phyloP scores from a whole-genome alignment of 2,888 invertebrate species.

The Chrysodeixis includens region DNA sequence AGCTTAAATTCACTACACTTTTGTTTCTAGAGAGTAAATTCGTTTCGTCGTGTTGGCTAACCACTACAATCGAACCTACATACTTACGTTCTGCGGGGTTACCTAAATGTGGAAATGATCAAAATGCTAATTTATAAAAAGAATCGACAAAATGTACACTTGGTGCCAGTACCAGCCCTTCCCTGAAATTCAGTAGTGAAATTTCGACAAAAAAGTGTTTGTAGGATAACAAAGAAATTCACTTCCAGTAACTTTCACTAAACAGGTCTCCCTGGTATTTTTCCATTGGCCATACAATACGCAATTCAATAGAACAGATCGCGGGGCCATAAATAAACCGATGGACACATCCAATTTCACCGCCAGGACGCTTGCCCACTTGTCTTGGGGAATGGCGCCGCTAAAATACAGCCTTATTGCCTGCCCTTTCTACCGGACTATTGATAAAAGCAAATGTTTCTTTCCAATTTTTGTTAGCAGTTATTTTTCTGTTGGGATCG shows the following conservation, averaged over 20 bases:
- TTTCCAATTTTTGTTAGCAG: conserved; percentile 20
- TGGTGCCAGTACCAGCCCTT: no score
- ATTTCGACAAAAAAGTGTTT: neutral
- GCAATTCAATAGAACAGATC: conserved; percentile 63
- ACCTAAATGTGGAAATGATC: no score
- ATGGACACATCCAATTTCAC: conserved; percentile 73
- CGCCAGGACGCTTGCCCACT: conserved; percentile 61
- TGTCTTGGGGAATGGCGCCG: conserved; percentile 60
- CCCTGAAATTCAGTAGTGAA: no score
- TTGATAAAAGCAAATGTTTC: conserved; percentile 40
- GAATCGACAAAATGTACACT: no score
- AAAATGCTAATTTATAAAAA: no score
- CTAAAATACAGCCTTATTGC: conserved; percentile 58
- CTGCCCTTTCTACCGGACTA: conserved; percentile 47
- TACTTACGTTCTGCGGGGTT: no score
- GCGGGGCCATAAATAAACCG: conserved; percentile 67
- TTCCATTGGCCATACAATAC: conserved; percentile 45
- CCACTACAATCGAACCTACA: no score
- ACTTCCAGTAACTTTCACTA: conserved; percentile 10
- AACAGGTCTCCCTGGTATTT: conserved; percentile 28
- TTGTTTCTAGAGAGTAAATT: no score
- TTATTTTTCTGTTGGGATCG: conserved; percentile 17
- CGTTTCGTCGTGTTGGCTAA: no score
- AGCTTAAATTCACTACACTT: no score
- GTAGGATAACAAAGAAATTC: neutral